Percentiles rank a stretch among this genome's conserved stretches.
These are phyloP conservation scores for Eclectus roratus DNA, from an alignment of 2,113 vertebrate species.

Conservation along the genomic window DNA sequence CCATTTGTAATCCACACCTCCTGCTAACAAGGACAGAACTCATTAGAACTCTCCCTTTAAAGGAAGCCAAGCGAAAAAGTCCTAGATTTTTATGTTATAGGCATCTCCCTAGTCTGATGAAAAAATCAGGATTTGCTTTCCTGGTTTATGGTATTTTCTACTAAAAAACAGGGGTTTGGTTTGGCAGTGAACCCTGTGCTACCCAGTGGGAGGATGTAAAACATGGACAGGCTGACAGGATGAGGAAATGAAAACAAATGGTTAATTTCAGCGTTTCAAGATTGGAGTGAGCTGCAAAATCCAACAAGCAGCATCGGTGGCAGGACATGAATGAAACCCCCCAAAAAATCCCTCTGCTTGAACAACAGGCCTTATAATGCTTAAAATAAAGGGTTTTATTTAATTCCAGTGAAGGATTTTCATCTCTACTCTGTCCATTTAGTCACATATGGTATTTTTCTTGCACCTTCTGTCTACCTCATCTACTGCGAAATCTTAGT, in stretches of 20 bases:
- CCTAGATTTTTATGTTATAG: no score
- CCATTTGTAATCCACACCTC: no score
- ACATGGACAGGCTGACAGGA: not conserved
- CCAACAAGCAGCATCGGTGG: not conserved
- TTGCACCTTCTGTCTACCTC: not conserved
- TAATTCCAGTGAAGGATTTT: not conserved
- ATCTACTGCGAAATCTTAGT: not conserved
- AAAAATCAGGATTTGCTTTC: constrained; percentile 5
- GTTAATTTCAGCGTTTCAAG: not conserved
- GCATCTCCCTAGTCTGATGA: not conserved
- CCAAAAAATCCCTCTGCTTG: not conserved
- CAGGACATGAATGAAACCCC: not conserved
- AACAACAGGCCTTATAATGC: not conserved
- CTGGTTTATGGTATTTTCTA: not conserved
- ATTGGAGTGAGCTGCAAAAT: not conserved
- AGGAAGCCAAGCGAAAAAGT: no score
- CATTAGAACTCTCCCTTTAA: no score
- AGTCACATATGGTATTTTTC: not conserved
- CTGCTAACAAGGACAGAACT: no score
- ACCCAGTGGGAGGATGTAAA: not conserved
- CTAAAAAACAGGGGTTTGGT: not conserved
- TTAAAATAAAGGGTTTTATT: not conserved
- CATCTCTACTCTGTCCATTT: not conserved
- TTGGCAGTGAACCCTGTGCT: not conserved
- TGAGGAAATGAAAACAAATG: not conserved